phyloP scores from a whole-genome alignment of 1,140 invertebrate species.

The Harpegnathos saltator region DNA sequence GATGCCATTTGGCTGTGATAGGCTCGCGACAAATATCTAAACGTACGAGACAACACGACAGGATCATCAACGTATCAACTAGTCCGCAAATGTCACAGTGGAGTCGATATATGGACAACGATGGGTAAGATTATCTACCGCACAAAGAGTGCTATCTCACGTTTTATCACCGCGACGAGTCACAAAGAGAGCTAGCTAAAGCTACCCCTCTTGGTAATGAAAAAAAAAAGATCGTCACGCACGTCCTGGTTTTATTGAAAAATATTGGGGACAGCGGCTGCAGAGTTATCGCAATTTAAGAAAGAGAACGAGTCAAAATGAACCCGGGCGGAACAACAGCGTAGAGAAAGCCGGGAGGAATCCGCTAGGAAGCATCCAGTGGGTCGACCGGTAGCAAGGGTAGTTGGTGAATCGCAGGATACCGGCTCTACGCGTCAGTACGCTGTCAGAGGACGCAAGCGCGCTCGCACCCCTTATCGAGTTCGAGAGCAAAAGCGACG shows the following conservation, averaged over 20 bases:
- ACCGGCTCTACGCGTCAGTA: conserved; percentile 66
- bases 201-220: no score
- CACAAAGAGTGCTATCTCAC: no score
- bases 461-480: conserved; percentile 82
- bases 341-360: conserved; percentile 67
- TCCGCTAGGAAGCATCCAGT: conserved; percentile 45
- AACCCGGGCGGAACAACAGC: conserved; percentile 23
- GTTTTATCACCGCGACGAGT: no score
- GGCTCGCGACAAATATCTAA: conserved; percentile 19
- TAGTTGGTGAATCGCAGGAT: conserved; percentile 78
- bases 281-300: background rate
- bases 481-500: conserved; percentile 82
- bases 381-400: conserved; percentile 65
- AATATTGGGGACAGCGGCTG: background rate
- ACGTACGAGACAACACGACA: background rate
- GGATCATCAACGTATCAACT: background rate
- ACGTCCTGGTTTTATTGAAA: background rate
- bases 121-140: no score
- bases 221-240: no score
- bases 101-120: no score
- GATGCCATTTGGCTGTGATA: conserved; percentile 37
- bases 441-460: conserved; percentile 73
- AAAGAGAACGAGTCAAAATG: conserved; percentile 20
- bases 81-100: no score
- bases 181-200: no score